A percentile compares a stretch with the other conserved stretches of the same genome.
Evolutionary conservation across 2,113 vertebrate species (phyloP).

Genomic region (Charadrius vociferus): DNA sequence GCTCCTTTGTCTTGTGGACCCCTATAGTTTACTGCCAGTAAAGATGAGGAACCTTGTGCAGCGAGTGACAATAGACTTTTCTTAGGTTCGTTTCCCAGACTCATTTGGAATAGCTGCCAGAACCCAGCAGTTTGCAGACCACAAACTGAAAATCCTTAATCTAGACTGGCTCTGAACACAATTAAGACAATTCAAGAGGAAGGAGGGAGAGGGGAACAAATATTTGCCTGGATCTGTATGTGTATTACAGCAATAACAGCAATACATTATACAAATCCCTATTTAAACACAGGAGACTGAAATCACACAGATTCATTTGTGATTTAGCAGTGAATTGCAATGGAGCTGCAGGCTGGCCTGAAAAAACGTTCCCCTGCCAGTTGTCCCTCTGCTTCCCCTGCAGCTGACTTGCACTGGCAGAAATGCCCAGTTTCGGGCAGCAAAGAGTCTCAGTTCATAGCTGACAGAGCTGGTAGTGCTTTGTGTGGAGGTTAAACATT

Average conservation of each 20-base stretch:
- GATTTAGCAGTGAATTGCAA: background rate
- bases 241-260: background rate
- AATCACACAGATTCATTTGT: background rate
- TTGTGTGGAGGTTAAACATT: background rate
- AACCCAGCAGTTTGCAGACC: background rate
- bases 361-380: background rate
- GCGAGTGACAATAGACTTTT: background rate
- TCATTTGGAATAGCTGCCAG: background rate
- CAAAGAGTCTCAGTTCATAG: background rate
- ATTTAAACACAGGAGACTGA: background rate
- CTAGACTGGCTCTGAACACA: background rate
- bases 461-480: background rate
- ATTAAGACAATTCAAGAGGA: background rate
- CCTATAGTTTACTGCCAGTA: background rate
- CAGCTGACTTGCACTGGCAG: background rate
- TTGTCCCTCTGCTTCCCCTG: background rate
- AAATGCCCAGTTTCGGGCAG: background rate
- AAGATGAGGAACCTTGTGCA: background rate
- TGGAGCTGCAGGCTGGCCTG: background rate
- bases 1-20: background rate
- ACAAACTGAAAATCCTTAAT: background rate
- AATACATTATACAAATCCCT: background rate
- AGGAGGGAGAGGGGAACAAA: background rate
- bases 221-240: background rate
- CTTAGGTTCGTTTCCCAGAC: background rate